Conservation (phyloP, 1,140 invertebrate species). For the Drosophila neocordata region DNA sequence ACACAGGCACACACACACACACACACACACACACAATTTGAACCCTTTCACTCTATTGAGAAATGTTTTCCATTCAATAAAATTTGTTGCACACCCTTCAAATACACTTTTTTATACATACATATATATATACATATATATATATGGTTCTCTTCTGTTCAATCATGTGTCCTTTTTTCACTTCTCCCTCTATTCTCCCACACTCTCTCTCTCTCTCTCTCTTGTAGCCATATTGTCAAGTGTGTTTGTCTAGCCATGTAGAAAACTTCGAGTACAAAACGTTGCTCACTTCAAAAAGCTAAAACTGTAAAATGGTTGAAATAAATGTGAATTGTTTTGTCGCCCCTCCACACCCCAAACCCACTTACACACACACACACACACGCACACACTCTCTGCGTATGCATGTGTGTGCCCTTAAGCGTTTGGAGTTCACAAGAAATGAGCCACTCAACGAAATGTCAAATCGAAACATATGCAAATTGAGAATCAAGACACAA, state of each 20-base stretch:
- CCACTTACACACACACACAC: not conserved
- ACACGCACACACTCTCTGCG: not conserved
- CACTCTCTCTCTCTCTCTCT: not conserved
- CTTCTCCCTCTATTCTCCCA: not conserved
- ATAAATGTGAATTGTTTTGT: slow-evolving; percentile 29
- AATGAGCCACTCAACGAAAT: slow-evolving; percentile 21
- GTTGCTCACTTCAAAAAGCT: slow-evolving; percentile 26
- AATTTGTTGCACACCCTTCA: slow-evolving; percentile 20
- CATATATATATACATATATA: too few relatives aligned
- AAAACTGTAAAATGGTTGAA: slow-evolving; percentile 46
- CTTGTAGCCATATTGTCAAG: slow-evolving; percentile 20
- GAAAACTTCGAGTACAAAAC: slow-evolving; percentile 44
- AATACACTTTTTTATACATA: too few relatives aligned
- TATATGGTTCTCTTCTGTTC: too few relatives aligned
- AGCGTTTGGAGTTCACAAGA: slow-evolving; percentile 4
- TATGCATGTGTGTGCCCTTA: slow-evolving; percentile 5
- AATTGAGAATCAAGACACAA: slow-evolving; percentile 4
- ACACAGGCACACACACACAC: not conserved
- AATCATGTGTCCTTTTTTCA: not conserved
- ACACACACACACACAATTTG: too few relatives aligned
- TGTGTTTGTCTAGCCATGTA: slow-evolving; percentile 38
- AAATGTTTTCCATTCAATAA: slow-evolving; percentile 45
- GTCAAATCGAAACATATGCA: slow-evolving; percentile 24
- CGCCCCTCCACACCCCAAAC: not conserved
- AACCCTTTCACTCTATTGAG: not conserved